Evolutionary conservation across 2,113 vertebrate species (phyloP).

Genomic region (Spea bombifrons): DNA sequence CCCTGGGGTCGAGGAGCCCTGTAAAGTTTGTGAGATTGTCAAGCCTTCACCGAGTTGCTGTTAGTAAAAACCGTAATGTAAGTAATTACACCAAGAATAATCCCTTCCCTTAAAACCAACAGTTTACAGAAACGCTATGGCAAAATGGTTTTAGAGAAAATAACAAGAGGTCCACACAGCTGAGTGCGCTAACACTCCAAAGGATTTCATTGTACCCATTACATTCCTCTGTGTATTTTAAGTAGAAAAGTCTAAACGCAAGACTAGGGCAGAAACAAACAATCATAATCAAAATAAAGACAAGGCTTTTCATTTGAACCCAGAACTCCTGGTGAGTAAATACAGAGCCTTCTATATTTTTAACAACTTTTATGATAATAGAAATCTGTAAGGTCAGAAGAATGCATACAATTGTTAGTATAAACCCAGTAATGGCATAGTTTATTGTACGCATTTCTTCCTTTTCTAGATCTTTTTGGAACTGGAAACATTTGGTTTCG

Average conservation of each 20-base stretch:
- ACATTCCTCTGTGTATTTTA: conserved; percentile 30
- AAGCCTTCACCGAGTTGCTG: too few species aligned
- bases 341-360: conserved; percentile 57
- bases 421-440: conserved; percentile 59
- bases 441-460: conserved; percentile 55
- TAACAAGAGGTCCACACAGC: conserved; percentile 76
- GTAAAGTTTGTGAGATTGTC: too few species aligned
- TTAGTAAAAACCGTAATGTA: too few species aligned
- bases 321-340: conserved; percentile 79
- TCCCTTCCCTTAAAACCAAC: too few species aligned
- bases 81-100: too few species aligned
- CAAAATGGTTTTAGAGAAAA: conserved; percentile 60
- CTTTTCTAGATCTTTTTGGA: conserved; percentile 56
- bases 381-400: conserved; percentile 69
- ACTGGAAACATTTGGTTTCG: conserved; percentile 67
- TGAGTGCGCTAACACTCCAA: conserved; percentile 79
- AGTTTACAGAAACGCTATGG: conserved; percentile 43
- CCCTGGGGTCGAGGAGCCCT: too few species aligned
- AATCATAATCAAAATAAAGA: conserved; percentile 78
- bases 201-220: conserved; percentile 79
- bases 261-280: conserved; percentile 82
- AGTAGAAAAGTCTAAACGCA: conserved; percentile 74
- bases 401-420: conserved; percentile 54
- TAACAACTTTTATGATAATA: conserved; percentile 59
- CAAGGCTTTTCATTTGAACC: conserved; percentile 80